Base-by-base conservation (phyloP, 2,888 invertebrate genomes). In the Leucoma salicis region DNA sequence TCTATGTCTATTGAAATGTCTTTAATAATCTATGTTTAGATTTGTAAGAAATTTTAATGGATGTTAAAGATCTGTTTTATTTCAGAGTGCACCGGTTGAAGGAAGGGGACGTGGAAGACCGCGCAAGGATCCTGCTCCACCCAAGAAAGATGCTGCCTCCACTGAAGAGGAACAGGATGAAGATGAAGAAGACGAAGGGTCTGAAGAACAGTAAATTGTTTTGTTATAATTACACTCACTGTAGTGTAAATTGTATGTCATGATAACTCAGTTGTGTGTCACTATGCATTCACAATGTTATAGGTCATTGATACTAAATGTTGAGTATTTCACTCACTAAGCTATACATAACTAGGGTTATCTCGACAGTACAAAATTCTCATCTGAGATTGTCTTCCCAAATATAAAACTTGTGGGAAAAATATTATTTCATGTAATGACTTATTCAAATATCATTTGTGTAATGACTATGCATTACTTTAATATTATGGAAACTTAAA, bases 121-220 rank as follows among this genome's bases (percentile, higher is more conserved):
- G 45, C 90, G 90, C 55, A 90, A 90, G 66, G 90, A 90, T 43
- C 78, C 83, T 4, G 64, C 85, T 3, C 83, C 87, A n/a, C 82
- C 90, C 27, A 88, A 89, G 63, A 89, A 90, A 70, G 87, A 88
- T 62, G 89, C 86, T 10, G 82, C 82, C 25, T 85, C 89, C 27
- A 72, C 86, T 42, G 90, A 90, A 54, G 90, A 90, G 55, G 88
- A 90, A 63, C 87, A 89, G 42, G 90, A 90, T 29, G 84, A 85
- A 32, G 89, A 90, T 48, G 89, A 90, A 29, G 90, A 89, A 15
- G 89, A 90, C 35, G 89, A 90, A 50, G 90, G 83, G 58, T 90
- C 90, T 60, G 90, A 64, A 35, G 64, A 90, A 75, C 86, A 90
- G 81, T 90, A 87, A 85, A 76, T 47, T 56, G 72, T 73, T 71